A percentile compares a stretch with the other conserved stretches of the same genome.
phyloP scores from a whole-genome alignment of 2,888 invertebrate genomes.

The Ormia ochracea region DNA sequence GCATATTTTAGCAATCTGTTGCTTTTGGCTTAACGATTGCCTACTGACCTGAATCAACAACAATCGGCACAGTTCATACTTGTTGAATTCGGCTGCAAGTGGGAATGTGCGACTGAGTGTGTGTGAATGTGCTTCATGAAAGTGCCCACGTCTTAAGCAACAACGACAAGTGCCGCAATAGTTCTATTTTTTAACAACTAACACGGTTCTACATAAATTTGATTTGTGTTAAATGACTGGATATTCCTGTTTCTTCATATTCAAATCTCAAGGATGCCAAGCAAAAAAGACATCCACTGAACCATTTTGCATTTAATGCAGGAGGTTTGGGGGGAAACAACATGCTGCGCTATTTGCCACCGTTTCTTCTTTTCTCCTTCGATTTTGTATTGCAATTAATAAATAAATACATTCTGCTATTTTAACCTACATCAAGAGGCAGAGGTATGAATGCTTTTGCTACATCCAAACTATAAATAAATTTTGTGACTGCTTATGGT shows the following conservation, averaged over 20 bases:
- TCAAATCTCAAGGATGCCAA: constrained; percentile 35
- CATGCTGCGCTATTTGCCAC: constrained; percentile 27
- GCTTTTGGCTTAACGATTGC: constrained; percentile 34
- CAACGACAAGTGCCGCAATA: constrained; percentile 12
- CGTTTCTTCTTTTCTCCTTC: neutral
- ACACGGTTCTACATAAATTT: neutral
- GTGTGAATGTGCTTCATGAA: constrained; percentile 18
- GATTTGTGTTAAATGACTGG: constrained; percentile 35
- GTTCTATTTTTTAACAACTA: constrained; percentile 37
- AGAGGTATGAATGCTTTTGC: neutral
- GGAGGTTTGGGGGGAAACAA: neutral
- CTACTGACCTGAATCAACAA: constrained; percentile 57
- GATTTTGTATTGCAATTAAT: neutral
- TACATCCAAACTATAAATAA: constrained; percentile 16
- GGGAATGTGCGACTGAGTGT: neutral
- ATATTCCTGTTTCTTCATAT: constrained; percentile 54
- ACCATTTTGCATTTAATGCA: neutral
- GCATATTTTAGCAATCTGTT: neutral
- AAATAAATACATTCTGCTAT: neutral
- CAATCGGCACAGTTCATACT: constrained; percentile 38
- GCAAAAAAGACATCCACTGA: neutral
- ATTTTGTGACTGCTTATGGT: neutral
- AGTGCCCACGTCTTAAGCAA: constrained; percentile 38
- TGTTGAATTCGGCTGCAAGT: constrained; percentile 31
- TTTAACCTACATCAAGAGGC: constrained; percentile 29